These are phyloP conservation scores for Phenganax marumi DNA, from an alignment of 92 coral and sea anemone species.

Conservation along the genomic window DNA sequence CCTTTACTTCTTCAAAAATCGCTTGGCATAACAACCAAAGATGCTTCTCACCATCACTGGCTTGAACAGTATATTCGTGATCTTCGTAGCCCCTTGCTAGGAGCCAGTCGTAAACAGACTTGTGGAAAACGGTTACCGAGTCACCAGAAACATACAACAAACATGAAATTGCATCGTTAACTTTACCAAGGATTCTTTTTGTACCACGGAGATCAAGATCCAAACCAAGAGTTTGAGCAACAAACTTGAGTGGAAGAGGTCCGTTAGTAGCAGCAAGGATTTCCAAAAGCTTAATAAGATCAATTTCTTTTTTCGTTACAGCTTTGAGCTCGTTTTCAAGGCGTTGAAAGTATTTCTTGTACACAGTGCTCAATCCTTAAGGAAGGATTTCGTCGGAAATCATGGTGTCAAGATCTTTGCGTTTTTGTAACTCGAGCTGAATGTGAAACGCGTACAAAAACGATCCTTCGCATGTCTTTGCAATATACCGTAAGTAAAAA, in stretches of 20 bases:
- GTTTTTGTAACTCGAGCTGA: neutral
- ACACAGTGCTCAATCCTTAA: neutral
- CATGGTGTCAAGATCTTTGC: neutral
- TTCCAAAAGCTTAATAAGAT: conserved; percentile 12
- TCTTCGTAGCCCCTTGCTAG: conserved; percentile 4
- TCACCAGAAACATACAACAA: conserved; percentile 39
- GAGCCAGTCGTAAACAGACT: neutral
- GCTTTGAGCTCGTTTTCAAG: conserved; percentile 1
- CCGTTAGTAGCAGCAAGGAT: neutral
- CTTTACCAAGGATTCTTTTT: neutral
- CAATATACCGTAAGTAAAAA: neutral
- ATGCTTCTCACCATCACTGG: neutral
- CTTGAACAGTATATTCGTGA: neutral
- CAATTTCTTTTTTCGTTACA: neutral
- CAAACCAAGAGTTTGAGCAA: neutral
- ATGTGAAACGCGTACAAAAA: conserved; percentile 23
- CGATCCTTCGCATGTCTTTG: neutral
- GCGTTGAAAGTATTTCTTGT: neutral
- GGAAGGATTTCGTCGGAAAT: neutral
- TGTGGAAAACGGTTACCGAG: conserved; percentile 2
- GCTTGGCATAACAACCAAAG: neutral
- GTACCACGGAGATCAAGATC: neutral
- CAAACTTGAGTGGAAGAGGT: conserved; percentile 13
- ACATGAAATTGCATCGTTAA: neutral
- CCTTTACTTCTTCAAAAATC: neutral